Percentiles rank a stretch among this genome's conserved stretches.
These are phyloP conservation scores for Ormyrus nitidulus DNA, from an alignment of 2,888 invertebrate genomes.

Conservation along the genomic window DNA sequence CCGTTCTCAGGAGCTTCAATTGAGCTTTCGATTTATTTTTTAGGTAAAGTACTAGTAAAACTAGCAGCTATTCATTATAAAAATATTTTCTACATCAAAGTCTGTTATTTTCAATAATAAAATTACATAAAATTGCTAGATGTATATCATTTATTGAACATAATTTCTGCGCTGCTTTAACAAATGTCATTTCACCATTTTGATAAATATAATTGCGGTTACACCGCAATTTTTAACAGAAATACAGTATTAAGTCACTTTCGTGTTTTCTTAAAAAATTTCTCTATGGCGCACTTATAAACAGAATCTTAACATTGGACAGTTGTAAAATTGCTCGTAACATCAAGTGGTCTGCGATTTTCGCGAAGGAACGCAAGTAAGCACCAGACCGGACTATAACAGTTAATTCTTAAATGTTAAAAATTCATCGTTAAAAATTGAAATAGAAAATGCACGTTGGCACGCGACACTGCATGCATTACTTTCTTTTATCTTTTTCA, in stretches of 20 bases:
- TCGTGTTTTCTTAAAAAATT: conserved; percentile 17
- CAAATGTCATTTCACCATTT: conserved; percentile 36
- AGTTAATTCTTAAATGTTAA: not conserved
- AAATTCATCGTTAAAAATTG: conserved; percentile 36
- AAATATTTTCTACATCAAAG: not conserved
- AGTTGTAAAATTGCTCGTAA: not conserved
- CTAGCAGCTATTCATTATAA: not conserved
- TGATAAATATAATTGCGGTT: conserved; percentile 31
- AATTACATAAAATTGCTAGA: conserved; percentile 31
- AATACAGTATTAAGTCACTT: conserved; percentile 19
- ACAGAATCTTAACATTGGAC: not conserved
- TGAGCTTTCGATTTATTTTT: not conserved
- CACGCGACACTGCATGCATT: conserved; percentile 14
- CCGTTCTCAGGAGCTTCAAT: conserved; percentile 43
- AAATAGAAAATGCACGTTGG: conserved; percentile 34
- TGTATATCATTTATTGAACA: conserved; percentile 44
- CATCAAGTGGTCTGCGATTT: not conserved
- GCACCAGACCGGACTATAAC: not conserved
- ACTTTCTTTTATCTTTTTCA: conserved; percentile 4
- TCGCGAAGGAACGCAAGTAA: not conserved
- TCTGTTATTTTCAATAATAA: conserved; percentile 1
- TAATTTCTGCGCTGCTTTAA: conserved; percentile 39
- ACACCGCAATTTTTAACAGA: conserved; percentile 21
- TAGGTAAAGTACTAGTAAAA: not conserved
- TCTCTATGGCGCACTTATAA: not conserved